phyloP scores from a whole-genome alignment of 2,888 invertebrate genomes.

The Clepsis dumicolana region DNA sequence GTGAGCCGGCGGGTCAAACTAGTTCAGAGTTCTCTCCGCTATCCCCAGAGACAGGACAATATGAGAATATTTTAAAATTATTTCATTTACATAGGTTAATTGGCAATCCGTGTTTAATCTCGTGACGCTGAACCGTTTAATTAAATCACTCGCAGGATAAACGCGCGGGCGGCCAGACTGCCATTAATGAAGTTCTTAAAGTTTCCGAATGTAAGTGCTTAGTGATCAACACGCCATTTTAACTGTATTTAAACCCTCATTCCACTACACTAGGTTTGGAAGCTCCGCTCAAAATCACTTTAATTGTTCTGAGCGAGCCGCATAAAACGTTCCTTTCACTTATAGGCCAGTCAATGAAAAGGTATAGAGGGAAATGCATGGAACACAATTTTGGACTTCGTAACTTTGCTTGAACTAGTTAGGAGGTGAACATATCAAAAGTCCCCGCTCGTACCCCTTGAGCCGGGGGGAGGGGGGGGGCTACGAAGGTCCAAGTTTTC shows the following conservation, averaged over 20 bases:
- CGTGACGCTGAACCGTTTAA: constrained; percentile 53
- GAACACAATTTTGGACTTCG: too few species aligned
- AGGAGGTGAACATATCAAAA: too few species aligned
- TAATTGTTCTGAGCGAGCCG: not conserved
- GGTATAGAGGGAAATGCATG: too few species aligned
- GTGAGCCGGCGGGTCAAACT: constrained; percentile 62
- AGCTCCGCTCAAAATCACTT: not conserved
- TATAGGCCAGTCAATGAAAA: not conserved
- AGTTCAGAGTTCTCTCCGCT: constrained; percentile 66
- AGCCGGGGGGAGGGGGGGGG: too few species aligned
- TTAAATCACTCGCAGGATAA: constrained; percentile 39
- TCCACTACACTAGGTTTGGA: constrained; percentile 1
- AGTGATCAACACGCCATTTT: constrained; percentile 24
- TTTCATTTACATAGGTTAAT: constrained; percentile 74
- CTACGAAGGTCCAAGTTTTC: too few species aligned
- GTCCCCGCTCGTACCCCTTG: too few species aligned
- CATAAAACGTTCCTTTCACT: not conserved
- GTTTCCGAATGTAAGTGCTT: constrained; percentile 10
- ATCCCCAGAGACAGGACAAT: constrained; percentile 61
- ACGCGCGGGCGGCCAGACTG: constrained; percentile 32
- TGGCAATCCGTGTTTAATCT: constrained; percentile 57
- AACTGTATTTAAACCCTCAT: constrained; percentile 18
- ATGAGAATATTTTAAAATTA: constrained; percentile 73
- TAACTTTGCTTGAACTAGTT: too few species aligned
- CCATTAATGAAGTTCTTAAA: constrained; percentile 38